These are phyloP conservation scores for Trissoscelio sp. DNA, from an alignment of 2,888 invertebrate species.

Conservation along the genomic window DNA sequence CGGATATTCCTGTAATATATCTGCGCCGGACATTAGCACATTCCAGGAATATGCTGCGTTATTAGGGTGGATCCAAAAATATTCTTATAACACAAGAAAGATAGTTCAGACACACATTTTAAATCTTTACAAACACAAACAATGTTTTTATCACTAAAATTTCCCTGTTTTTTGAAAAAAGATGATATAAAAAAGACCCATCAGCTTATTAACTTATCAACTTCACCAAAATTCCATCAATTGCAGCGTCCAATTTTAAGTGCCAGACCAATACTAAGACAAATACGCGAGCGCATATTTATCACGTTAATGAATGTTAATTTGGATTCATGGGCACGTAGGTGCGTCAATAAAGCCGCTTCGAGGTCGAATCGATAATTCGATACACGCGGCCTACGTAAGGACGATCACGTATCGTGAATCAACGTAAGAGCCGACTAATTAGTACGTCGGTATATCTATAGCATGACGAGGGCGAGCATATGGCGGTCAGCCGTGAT, in stretches of 20 bases:
- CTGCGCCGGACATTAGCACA: no score
- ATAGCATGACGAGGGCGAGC: constrained; percentile 67
- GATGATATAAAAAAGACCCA: no score
- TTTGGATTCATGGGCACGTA: constrained; percentile 66
- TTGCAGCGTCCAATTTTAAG: constrained; percentile 35
- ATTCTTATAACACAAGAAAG: no score
- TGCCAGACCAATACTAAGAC: constrained; percentile 2
- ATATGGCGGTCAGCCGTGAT: constrained; percentile 79
- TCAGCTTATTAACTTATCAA: no score
- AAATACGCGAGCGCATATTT: constrained; percentile 53
- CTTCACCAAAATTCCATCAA: neutral
- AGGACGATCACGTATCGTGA: constrained; percentile 63
- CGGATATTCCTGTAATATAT: no score
- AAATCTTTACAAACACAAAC: no score
- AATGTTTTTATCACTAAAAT: no score
- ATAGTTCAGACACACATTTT: no score
- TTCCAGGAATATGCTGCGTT: no score
- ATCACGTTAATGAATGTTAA: constrained; percentile 63
- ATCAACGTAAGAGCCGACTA: constrained; percentile 68
- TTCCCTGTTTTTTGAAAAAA: no score
- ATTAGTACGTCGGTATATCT: constrained; percentile 59
- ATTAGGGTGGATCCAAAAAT: no score
- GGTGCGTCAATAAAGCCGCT: constrained; percentile 54
- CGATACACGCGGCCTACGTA: constrained; percentile 58
- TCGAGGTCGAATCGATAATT: constrained; percentile 63